A percentile compares a stretch with the other conserved stretches of the same genome.
These are phyloP conservation scores for Antitype chi DNA, from an alignment of 2,888 invertebrate species.

Conservation along the genomic window DNA sequence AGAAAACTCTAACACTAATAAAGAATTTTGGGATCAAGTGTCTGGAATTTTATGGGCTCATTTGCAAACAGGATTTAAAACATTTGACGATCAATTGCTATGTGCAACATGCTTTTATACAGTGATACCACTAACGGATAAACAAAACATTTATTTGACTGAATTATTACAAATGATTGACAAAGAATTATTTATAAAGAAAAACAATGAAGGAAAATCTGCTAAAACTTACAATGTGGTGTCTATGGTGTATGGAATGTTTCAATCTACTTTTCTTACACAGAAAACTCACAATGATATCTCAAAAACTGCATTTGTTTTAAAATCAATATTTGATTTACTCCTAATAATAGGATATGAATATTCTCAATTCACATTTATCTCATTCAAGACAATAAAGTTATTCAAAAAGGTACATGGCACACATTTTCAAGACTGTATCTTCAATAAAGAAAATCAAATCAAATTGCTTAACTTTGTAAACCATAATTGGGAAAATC, in stretches of 20 bases:
- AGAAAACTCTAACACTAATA: conserved; percentile 54
- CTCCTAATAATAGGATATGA: conserved; percentile 82
- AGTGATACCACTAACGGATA: conserved; percentile 71
- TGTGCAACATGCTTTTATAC: conserved; percentile 85
- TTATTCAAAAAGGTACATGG: conserved; percentile 83
- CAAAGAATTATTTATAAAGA: conserved; percentile 67
- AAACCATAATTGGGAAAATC: conserved; percentile 92
- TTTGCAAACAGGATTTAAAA: conserved; percentile 74
- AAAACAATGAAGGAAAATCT: conserved; percentile 52
- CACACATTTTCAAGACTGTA: conserved; percentile 75
- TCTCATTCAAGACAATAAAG: conserved; percentile 88
- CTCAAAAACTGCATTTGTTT: conserved; percentile 62
- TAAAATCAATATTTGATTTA: conserved; percentile 76
- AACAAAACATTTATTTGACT: conserved; percentile 73
- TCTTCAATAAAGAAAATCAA: conserved; percentile 77
- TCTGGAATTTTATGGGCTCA: conserved; percentile 78
- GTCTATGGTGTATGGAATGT: conserved; percentile 86
- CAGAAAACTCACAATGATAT: conserved; percentile 59
- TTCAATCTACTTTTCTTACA: conserved; percentile 82
- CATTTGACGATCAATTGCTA: conserved; percentile 84
- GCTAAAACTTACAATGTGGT: conserved; percentile 70
- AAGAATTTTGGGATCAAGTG: conserved; percentile 71
- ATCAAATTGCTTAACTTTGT: conserved; percentile 86
- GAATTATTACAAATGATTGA: conserved; percentile 71
- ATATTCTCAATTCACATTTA: conserved; percentile 89